Conservation (phyloP, 2,888 invertebrate genomes). For the Rosalia funebris region DNA sequence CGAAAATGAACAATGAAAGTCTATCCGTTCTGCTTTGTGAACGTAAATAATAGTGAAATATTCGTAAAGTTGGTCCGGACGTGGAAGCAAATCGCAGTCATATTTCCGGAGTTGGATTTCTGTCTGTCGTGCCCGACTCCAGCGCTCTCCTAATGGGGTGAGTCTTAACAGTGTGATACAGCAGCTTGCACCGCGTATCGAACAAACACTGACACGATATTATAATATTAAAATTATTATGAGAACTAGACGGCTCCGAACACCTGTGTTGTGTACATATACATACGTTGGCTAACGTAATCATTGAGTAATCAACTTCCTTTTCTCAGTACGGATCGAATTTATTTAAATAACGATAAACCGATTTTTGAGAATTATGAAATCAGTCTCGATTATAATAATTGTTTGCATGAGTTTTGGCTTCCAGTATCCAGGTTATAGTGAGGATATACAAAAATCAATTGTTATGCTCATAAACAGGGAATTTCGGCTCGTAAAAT, state of each 20-base stretch:
- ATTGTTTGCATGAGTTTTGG: no score
- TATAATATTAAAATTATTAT: slow-evolving; percentile 51
- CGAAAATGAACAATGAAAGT: slow-evolving; percentile 38
- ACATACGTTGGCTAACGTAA: no score
- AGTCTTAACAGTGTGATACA: slow-evolving; percentile 30
- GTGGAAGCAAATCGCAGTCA: slow-evolving; percentile 53
- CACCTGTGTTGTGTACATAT: no score
- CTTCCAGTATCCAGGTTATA: no score
- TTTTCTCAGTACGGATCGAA: no score
- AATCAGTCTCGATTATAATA: no score
- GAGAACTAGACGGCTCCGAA: slow-evolving; percentile 44
- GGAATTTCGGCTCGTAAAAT: no score
- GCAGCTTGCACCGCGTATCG: slow-evolving; percentile 49
- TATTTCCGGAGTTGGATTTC: slow-evolving; percentile 53
- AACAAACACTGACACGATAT: slow-evolving; percentile 51
- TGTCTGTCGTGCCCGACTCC: slow-evolving; percentile 35
- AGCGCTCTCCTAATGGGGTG: slow-evolving; percentile 36
- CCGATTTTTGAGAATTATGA: no score
- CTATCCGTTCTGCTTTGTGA: slow-evolving; percentile 50
- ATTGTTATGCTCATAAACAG: no score
- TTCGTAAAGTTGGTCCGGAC: slow-evolving; percentile 54
- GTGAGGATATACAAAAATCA: no score
- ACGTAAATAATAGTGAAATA: slow-evolving; percentile 55
- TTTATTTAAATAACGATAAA: no score
- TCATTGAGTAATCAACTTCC: no score